These are phyloP conservation scores for Nestor notabilis DNA, from an alignment of 2,113 vertebrate genomes.

Conservation along the genomic window DNA sequence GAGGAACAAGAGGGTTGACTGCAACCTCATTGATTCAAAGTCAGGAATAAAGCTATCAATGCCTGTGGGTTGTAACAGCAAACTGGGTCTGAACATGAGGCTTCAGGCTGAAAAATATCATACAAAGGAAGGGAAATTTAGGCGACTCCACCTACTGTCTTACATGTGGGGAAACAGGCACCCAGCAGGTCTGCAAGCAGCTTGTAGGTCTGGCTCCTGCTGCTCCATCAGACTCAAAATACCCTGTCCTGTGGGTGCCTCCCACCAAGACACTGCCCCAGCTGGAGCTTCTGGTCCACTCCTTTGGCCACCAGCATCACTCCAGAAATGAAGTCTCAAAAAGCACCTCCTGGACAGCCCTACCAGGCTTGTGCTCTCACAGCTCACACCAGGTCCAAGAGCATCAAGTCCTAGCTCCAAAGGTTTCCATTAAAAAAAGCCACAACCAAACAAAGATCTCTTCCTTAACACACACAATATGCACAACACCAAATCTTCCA, in stretches of 20 bases:
- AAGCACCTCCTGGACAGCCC: not conserved
- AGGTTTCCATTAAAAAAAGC: not conserved
- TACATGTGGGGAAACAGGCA: not conserved
- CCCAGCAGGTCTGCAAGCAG: not conserved
- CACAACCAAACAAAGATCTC: fast-evolving
- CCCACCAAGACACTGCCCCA: not conserved
- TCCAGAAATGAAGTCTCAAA: not conserved
- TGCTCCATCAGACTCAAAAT: not conserved
- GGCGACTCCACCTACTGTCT: not conserved
- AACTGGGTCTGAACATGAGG: not conserved
- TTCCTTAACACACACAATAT: not conserved
- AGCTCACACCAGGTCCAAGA: not conserved
- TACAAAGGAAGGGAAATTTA: not conserved
- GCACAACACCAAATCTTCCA: not conserved
- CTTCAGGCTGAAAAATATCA: not conserved
- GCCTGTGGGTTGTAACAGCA: not conserved
- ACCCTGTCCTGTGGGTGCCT: fast-evolving
- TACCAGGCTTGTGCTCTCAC: not conserved
- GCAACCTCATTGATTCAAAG: not conserved
- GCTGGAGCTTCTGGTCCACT: not conserved
- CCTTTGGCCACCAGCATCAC: not conserved
- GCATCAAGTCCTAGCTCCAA: not conserved
- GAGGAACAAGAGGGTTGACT: fast-evolving
- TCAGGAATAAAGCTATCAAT: not conserved
- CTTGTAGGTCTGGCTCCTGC: not conserved